Evolutionary conservation across 2,888 invertebrate species (phyloP).

Genomic region (Bhutanitis thaidina): DNA sequence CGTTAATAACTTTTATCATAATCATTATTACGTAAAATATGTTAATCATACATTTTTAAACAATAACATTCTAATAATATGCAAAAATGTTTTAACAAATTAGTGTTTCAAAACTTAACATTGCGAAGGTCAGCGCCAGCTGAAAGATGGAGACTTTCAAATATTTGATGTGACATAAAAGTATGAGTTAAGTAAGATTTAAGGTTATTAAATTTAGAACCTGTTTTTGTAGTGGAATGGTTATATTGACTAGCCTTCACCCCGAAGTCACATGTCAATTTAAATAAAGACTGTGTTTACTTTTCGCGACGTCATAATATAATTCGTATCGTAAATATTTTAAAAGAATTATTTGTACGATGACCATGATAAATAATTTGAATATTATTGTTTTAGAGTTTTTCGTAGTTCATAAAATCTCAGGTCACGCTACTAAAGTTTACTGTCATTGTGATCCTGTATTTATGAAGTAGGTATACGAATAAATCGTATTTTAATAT

Average conservation of each 20-base stretch:
- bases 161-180: conserved; percentile 47
- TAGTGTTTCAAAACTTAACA: conserved; percentile 44
- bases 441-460: too few species aligned
- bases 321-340: neutral
- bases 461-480: too few species aligned
- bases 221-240: conserved; percentile 12
- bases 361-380: too few species aligned
- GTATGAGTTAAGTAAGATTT: conserved; percentile 40
- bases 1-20: too few species aligned
- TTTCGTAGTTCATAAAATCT: too few species aligned
- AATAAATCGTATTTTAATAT: too few species aligned
- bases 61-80: conserved; percentile 12
- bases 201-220: conserved; percentile 23
- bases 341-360: too few species aligned
- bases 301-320: neutral
- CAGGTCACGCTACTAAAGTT: too few species aligned
- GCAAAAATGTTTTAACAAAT: conserved; percentile 29
- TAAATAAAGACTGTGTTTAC: conserved; percentile 6
- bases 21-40: too few species aligned
- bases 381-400: too few species aligned
- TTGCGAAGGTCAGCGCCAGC: conserved; percentile 42
- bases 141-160: conserved; percentile 58
- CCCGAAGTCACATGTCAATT: conserved; percentile 7
- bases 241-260: conserved; percentile 12
- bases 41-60: neutral